A percentile compares a stretch with the other conserved stretches of the same genome.
Conservation (phyloP, 2,888 invertebrate species). For the Tillus elongatus region DNA sequence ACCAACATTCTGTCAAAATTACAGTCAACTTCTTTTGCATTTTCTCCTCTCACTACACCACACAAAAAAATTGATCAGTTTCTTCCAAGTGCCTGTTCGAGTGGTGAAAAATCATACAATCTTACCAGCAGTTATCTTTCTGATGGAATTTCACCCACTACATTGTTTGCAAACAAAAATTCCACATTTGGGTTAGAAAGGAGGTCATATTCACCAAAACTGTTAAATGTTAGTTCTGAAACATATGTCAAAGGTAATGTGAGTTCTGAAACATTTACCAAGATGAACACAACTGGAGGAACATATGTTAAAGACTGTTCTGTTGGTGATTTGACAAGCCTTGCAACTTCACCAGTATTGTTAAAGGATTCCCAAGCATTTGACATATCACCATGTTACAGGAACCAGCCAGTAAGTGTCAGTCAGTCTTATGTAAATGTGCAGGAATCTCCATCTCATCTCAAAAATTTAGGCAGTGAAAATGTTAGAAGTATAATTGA, state of each 20-base stretch:
- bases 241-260: constrained; percentile 46
- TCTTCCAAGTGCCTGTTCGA: constrained; percentile 19
- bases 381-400: too few species aligned
- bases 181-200: not conserved
- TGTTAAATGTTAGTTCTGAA: constrained; percentile 41
- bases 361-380: not conserved
- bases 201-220: constrained; percentile 4
- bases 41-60: constrained; percentile 18
- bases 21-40: constrained; percentile 19
- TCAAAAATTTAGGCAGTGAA: constrained; percentile 15
- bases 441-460: not conserved
- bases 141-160: not conserved
- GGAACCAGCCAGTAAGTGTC: not conserved
- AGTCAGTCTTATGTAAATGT: not conserved
- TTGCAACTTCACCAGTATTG: constrained; percentile 1
- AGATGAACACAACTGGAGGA: constrained; percentile 19
- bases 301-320: constrained; percentile 12
- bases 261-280: constrained; percentile 29
- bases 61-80: constrained; percentile 14
- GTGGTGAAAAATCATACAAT: constrained; percentile 18
- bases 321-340: constrained; percentile 3
- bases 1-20: constrained; percentile 17
- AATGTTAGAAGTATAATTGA: constrained; percentile 30
- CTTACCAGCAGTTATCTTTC: not conserved
- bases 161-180: constrained; percentile 3